These are phyloP conservation scores for Zaprionus lineosus DNA, from an alignment of 2,888 invertebrate species.

Conservation along the genomic window DNA sequence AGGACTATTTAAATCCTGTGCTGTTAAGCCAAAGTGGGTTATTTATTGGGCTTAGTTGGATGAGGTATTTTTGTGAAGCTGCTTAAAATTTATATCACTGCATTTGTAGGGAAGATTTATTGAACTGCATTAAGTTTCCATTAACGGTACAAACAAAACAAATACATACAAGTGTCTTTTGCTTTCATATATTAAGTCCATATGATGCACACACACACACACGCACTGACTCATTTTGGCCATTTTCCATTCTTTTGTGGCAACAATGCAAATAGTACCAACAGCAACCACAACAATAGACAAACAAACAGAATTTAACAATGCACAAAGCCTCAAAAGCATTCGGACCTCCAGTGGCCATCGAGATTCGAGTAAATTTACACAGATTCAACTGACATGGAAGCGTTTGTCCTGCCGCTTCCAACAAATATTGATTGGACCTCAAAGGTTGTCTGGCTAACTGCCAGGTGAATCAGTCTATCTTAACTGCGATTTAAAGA, in stretches of 20 bases:
- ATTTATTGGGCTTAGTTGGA: too few species aligned
- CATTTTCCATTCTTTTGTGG: slow-evolving; percentile 29
- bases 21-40: too few species aligned
- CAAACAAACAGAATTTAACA: slow-evolving; percentile 56
- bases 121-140: slow-evolving; percentile 70
- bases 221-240: not conserved
- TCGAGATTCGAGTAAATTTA: slow-evolving; percentile 35
- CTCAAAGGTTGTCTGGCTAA: slow-evolving; percentile 15
- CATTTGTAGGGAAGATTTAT: slow-evolving; percentile 60
- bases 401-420: slow-evolving; percentile 13
- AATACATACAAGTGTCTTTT: slow-evolving; percentile 51
- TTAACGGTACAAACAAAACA: slow-evolving; percentile 63
- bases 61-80: not conserved
- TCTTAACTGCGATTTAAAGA: too few species aligned
- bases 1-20: too few species aligned
- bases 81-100: slow-evolving; percentile 43
- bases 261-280: slow-evolving; percentile 24
- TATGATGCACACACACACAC: slow-evolving; percentile 1
- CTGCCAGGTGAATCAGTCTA: too few species aligned
- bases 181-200: slow-evolving; percentile 32
- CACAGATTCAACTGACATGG: slow-evolving; percentile 22
- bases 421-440: slow-evolving; percentile 33
- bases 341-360: slow-evolving; percentile 17
- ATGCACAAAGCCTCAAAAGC: slow-evolving; percentile 59
- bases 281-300: slow-evolving; percentile 19